Evolutionary conservation across 2,888 invertebrate species (phyloP).

Genomic region (Eledona agricola): DNA sequence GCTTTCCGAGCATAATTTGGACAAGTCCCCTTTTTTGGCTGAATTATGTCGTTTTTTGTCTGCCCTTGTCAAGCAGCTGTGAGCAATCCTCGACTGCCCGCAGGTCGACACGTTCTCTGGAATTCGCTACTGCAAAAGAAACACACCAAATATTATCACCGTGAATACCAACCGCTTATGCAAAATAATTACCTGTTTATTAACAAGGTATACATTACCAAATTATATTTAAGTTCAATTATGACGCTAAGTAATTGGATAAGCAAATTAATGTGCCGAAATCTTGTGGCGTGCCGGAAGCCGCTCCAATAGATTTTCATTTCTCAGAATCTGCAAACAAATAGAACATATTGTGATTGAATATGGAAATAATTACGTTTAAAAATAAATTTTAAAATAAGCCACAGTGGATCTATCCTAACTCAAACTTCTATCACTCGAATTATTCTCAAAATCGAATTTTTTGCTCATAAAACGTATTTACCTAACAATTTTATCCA

Average conservation of each 20-base stretch:
- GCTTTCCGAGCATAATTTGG: constrained; percentile 24
- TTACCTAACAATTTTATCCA: no score
- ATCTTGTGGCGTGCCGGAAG: constrained; percentile 1
- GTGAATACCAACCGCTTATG: constrained; percentile 8
- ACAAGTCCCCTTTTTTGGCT: constrained; percentile 16
- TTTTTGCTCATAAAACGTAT: no score
- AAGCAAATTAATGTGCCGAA: neutral
- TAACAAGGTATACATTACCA: constrained; percentile 17
- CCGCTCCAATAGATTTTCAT: constrained; percentile 7
- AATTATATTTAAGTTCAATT: constrained; percentile 13
- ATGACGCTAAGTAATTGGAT: neutral
- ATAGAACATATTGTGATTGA: no score
- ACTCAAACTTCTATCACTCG: no score
- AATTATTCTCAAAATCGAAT: no score
- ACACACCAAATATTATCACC: constrained; percentile 7
- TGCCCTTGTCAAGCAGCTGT: constrained; percentile 20
- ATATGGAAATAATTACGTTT: no score
- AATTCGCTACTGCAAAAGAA: constrained; percentile 12
- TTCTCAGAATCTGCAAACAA: constrained; percentile 6
- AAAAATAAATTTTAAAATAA: no score
- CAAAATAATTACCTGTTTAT: constrained; percentile 24
- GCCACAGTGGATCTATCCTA: no score
- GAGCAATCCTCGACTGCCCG: constrained; percentile 21
- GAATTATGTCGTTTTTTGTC: constrained; percentile 26
- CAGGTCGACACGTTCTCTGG: constrained; percentile 18